These are phyloP conservation scores for Corythaixoides concolor DNA, from an alignment of 2,113 vertebrate species.

Conservation along the genomic window DNA sequence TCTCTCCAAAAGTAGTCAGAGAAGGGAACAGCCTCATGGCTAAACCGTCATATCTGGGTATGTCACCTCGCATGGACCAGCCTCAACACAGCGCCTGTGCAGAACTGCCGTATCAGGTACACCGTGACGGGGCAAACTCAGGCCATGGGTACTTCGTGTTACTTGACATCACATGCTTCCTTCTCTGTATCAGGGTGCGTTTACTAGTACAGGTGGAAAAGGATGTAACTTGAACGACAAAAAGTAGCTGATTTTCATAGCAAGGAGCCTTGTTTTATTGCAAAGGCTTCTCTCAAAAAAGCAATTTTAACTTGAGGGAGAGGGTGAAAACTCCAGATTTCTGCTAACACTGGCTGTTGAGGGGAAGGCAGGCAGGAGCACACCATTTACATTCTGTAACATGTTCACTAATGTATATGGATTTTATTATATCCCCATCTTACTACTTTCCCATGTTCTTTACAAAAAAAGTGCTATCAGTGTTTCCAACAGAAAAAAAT, in stretches of 20 bases:
- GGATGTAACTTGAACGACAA: neutral
- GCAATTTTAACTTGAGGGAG: neutral
- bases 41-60: neutral
- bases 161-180: neutral
- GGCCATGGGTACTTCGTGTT: fast-evolving
- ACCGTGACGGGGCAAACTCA: fast-evolving
- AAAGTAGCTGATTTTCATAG: neutral
- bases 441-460: neutral
- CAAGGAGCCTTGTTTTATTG: neutral
- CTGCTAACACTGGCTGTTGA: neutral
- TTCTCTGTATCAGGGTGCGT: neutral
- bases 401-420: neutral
- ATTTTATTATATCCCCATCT: neutral
- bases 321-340: neutral
- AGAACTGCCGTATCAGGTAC: neutral
- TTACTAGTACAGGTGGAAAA: neutral
- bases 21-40: neutral
- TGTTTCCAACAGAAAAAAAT: neutral
- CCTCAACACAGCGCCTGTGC: neutral
- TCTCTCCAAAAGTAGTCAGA: neutral
- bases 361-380: neutral
- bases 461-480: neutral
- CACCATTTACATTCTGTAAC: neutral
- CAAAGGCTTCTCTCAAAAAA: neutral
- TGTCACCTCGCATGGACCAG: fast-evolving